A percentile compares a stretch with the other conserved stretches of the same genome.
Conservation (phyloP, 2,113 vertebrate genomes). For the Lasiurus borealis region DNA sequence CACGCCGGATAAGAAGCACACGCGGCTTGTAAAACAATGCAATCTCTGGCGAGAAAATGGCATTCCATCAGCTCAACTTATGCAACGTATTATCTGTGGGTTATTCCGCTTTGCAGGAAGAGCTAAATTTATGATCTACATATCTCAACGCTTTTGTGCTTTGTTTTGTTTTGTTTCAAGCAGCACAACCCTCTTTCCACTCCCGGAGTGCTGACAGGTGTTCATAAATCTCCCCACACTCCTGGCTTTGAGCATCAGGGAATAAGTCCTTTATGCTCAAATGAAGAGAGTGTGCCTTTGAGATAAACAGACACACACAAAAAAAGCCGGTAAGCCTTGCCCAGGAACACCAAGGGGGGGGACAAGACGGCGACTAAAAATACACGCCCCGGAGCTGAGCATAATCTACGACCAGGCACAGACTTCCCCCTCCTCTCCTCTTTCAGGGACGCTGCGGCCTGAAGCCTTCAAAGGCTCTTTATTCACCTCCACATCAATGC, state of each 20-base stretch:
- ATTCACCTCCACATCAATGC: not conserved
- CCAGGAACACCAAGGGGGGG: slow-evolving; percentile 71
- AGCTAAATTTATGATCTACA: slow-evolving; percentile 42
- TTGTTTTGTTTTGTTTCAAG: slow-evolving; percentile 41
- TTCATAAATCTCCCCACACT: slow-evolving; percentile 63
- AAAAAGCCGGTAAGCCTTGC: not conserved
- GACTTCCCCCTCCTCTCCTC: not conserved
- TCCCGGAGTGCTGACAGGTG: slow-evolving; percentile 23
- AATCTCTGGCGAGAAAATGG: slow-evolving; percentile 53
- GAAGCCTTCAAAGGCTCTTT: not conserved
- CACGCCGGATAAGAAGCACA: slow-evolving; percentile 32
- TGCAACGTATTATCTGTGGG: slow-evolving; percentile 63
- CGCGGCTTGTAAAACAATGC: slow-evolving; percentile 45
- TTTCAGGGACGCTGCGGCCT: too few relatives aligned
- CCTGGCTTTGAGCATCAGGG: slow-evolving; percentile 64
- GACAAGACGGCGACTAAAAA: not conserved
- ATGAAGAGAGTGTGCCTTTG: slow-evolving; percentile 69
- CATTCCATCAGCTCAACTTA: not conserved
- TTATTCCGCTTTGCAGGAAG: slow-evolving; percentile 54
- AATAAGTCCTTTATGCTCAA: slow-evolving; percentile 66
- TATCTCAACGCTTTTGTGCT: not conserved
- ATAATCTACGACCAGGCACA: not conserved
- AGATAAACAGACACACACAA: slow-evolving; percentile 78
- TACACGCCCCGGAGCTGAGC: not conserved
- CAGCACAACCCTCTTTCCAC: slow-evolving; percentile 54